Evolutionary conservation across 2,113 vertebrate species (phyloP), one percentile per base, ranked within the genome.

Genomic region (Zosterops japonicus): DNA sequence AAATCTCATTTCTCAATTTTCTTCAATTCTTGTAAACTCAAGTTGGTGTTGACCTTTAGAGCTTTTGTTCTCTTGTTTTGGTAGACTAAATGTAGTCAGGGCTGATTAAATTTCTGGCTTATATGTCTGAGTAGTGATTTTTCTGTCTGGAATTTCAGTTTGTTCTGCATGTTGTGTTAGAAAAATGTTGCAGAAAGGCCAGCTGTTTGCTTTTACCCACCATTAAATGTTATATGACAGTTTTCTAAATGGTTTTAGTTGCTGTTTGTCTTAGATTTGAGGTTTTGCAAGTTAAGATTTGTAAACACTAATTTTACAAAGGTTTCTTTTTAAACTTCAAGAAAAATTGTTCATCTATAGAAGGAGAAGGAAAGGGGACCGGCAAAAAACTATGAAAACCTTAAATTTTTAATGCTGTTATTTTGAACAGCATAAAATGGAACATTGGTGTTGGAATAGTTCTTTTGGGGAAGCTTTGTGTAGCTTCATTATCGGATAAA

Each of bases 121-220:
- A 19, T 47, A 56, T 52, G n/a, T 90, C 50, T 53, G 39, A 87
- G 46, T 56, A 89, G 35, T 72, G 55, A 72, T 53, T 91, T 91
- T 90, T 70, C 49, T 93, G 79, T 79, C 65, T 89, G 74, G 72
- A 92, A 91, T 83, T 92, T 49, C 68, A 41, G 19, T 95, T 90
- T 84, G 14, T 78, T 89, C 46, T 74, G n/a, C 42, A n/a, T 49
- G 7, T 91, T 76, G 14, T 71, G 9, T 55, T 87, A 53, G 28
- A 74, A 92, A 74, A 74, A 87, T 12, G 8, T 47, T 72, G 61
- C 78, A 85, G 53, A 53, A 89, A 71, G 41, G 17, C 28, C 63
- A 85, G 56, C 52, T 92, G 25, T 82, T 80, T 92, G 59, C 64
- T 81, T 77, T 92, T 70, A 86, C 25, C 12, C 61, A 5, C 21